A percentile compares a stretch with the other conserved stretches of the same genome.
These are phyloP conservation scores for Nomada ferruginata DNA, from an alignment of 2,888 invertebrate genomes.

Conservation along the genomic window DNA sequence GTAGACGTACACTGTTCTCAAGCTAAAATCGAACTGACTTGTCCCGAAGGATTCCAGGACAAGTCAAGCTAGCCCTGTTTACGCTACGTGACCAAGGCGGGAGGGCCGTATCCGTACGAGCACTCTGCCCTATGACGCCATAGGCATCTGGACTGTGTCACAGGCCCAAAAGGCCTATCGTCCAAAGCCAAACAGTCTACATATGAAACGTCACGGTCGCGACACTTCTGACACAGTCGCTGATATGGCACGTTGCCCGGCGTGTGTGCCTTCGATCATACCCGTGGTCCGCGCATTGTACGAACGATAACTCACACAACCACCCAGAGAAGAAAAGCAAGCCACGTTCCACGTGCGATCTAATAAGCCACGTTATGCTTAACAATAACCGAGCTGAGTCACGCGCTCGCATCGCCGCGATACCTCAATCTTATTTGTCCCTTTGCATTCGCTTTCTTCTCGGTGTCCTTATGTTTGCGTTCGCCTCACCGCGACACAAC, in stretches of 20 bases:
- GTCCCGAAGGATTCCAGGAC: too few species aligned
- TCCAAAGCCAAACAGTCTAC: too few species aligned
- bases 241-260: conserved; percentile 31
- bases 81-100: too few species aligned
- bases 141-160: too few species aligned
- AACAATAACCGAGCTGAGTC: conserved; percentile 54
- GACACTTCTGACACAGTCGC: conserved; percentile 16
- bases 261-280: conserved; percentile 18
- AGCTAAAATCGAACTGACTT: too few species aligned
- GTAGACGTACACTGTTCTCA: too few species aligned
- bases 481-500: conserved; percentile 6
- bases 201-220: background rate
- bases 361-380: conserved; percentile 38
- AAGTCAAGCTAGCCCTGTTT: too few species aligned
- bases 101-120: too few species aligned
- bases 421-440: conserved; percentile 40
- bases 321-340: conserved; percentile 13
- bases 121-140: too few species aligned
- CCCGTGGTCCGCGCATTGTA: background rate
- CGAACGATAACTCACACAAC: background rate
- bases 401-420: conserved; percentile 36
- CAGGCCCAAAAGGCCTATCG: too few species aligned
- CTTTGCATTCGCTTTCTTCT: conserved; percentile 29
- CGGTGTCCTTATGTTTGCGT: background rate
- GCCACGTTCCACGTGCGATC: conserved; percentile 25